Base-by-base conservation (phyloP, 2,888 invertebrate species). In the Clivina fossor region DNA sequence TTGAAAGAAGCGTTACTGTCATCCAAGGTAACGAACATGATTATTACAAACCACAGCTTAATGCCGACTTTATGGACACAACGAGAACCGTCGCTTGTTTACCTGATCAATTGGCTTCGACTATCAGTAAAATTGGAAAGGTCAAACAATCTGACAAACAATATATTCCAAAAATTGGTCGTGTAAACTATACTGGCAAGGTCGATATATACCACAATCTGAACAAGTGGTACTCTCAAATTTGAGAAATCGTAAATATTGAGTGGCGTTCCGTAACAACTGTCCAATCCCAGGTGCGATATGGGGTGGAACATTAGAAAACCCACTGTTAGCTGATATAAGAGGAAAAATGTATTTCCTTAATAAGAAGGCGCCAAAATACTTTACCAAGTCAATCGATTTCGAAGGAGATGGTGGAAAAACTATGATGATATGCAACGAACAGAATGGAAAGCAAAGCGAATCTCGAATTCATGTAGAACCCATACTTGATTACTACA, bases 131-230 rank as follows among this genome's bases (percentile, higher is more conserved):
- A 3, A 4, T 40, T 5, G 40, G 20, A 20, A 40, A 40, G 11
- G 5, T 40, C 4, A 40, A 40, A 20, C 2, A 22, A 3, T 20
- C 19, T 2, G 19, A 40, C 4, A 20, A 24, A 7, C 3, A 22
- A 3, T 40, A 40, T 20, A 13, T 40, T n/a, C 40, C 40, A 7
- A 40, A 40, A 13, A 19, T 40, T 18, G 40, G 40, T 13, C 20
- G 13, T n/a, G n/a, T 9, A 11, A 19, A 18, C 13, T 32, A 32
- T 13, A 13, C 16, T 3, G 9, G 2, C n/a, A 24, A 40, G 20
- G n/a, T 5, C 11, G n/a, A n/a, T 40, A 22, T n/a, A 40, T 40
- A 4, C 40, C 40, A 5, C 40, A 40, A 20, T 20, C 20, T 2
- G 40, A 40, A 40, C 40, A 40, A 19, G 16, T 40, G 5, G n/a